These are phyloP conservation scores for Perodicticus potto DNA, from an alignment of 2,797 vertebrate species.

Conservation along the genomic window DNA sequence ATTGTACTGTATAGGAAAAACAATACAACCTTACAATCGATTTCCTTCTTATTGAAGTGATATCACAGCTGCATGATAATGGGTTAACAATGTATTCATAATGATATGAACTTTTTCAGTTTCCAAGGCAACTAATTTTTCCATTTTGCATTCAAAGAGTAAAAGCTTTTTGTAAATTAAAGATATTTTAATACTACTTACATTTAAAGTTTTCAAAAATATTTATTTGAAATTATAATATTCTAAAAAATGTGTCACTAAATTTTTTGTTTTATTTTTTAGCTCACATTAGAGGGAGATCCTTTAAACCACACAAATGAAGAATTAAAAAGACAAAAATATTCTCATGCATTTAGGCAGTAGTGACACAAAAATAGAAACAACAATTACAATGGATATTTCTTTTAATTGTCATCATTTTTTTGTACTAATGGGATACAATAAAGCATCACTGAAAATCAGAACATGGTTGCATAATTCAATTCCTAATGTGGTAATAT, in stretches of 20 bases:
- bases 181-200: background rate
- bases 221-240: background rate
- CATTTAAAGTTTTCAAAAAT: background rate
- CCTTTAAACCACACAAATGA: background rate
- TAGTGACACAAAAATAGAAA: background rate
- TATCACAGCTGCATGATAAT: background rate
- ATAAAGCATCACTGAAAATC: background rate
- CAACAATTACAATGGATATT: background rate
- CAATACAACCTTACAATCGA: background rate
- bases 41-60: background rate
- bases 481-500: background rate
- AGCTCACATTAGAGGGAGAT: background rate
- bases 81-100: conserved; percentile 42
- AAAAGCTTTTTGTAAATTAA: conserved; percentile 39
- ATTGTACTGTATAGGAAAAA: background rate
- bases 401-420: background rate
- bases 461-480: background rate
- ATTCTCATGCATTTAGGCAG: background rate
- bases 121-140: conserved; percentile 60
- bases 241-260: background rate
- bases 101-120: conserved; percentile 23
- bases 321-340: background rate
- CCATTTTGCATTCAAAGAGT: background rate
- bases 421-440: background rate
- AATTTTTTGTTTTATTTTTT: background rate